Evolutionary conservation across 2,797 vertebrate species (phyloP).

Genomic region (Xenops minutus): DNA sequence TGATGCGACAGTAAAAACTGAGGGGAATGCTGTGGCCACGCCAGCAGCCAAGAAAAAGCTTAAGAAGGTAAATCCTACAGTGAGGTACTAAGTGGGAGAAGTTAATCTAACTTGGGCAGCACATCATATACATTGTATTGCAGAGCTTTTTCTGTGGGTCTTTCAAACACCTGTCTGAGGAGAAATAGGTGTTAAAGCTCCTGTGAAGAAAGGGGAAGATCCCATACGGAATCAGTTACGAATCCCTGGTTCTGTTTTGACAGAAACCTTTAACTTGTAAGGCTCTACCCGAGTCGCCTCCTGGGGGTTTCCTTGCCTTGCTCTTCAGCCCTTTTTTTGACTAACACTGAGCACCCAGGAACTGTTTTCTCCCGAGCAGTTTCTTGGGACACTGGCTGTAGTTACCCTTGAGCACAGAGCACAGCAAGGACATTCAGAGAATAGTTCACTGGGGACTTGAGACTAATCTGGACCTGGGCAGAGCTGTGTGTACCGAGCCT

Average conservation of each 20-base stretch:
- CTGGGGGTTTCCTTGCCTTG: not conserved
- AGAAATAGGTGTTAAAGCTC: not conserved
- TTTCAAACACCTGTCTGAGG: not conserved
- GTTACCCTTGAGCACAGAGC: not conserved
- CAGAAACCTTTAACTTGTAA: not conserved
- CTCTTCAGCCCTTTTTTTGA: not conserved
- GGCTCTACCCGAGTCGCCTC: not conserved
- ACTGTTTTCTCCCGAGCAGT: not conserved
- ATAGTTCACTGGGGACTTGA: not conserved
- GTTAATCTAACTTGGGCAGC: not conserved
- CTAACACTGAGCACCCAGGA: not conserved
- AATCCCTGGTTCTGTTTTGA: not conserved
- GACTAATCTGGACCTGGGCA: not conserved
- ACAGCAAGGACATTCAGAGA: not conserved
- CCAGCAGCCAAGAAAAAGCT: slow-evolving; percentile 76
- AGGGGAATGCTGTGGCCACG: slow-evolving; percentile 52
- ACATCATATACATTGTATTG: accelerated
- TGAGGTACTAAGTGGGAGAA: not conserved
- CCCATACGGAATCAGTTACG: not conserved
- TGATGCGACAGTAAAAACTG: slow-evolving; percentile 65
- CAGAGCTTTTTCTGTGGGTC: not conserved
- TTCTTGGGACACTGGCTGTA: not conserved
- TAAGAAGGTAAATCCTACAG: slow-evolving; percentile 73
- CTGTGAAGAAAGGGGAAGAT: not conserved
- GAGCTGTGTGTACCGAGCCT: not conserved